Conservation (phyloP, 2,888 invertebrate genomes). For the Shargacucullia verbasci region DNA sequence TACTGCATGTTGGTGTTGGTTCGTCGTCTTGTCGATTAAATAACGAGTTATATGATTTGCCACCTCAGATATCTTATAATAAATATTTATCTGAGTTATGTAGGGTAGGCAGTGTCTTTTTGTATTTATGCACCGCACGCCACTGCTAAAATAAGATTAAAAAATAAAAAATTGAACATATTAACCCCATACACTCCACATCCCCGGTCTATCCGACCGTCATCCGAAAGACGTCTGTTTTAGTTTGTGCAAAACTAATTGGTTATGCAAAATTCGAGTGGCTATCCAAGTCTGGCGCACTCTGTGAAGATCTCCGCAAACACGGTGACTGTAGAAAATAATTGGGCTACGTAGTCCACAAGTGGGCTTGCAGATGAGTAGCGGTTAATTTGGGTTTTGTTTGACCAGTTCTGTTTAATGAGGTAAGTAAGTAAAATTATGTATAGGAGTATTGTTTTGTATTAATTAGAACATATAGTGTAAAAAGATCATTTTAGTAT, state of each 20-base stretch:
- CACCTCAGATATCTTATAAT: no score
- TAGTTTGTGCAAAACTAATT: conserved; percentile 85
- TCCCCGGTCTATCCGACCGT: conserved; percentile 39
- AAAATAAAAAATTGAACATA: background rate
- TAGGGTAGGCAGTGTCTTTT: no score
- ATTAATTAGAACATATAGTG: background rate
- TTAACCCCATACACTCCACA: conserved; percentile 33
- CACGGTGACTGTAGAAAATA: conserved; percentile 71
- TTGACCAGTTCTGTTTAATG: conserved; percentile 47
- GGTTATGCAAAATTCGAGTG: conserved; percentile 87
- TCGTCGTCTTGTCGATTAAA: no score
- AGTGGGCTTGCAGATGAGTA: conserved; percentile 62
- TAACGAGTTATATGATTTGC: no score
- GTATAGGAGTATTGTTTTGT: conserved; percentile 23
- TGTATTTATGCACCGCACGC: background rate
- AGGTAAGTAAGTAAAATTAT: conserved; percentile 5
- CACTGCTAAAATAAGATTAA: background rate
- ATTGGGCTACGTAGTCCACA: conserved; percentile 68
- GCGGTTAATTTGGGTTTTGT: conserved; percentile 55
- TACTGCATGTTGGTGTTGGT: no score
- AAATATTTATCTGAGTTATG: no score
- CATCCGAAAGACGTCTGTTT: conserved; percentile 71
- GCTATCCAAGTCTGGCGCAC: conserved; percentile 82
- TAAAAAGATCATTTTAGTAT: no score
- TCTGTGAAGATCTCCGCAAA: conserved; percentile 80